These are phyloP conservation scores for Beroe ovata DNA, from an alignment of 37 sponge, comb jelly and placozoan genomes.

Conservation along the genomic window DNA sequence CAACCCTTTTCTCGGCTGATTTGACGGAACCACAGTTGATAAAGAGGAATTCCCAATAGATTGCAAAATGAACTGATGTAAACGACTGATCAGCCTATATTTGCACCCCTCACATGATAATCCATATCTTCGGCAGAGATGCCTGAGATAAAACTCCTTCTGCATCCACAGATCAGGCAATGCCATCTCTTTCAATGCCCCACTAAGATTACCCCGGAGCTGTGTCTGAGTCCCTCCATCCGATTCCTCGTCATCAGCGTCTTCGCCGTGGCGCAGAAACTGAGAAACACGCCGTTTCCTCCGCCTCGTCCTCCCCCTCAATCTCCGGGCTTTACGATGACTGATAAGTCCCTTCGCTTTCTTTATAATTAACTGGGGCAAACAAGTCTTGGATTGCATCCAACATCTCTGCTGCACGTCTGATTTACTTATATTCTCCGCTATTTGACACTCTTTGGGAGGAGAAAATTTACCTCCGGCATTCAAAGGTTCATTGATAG, in stretches of 20 bases:
- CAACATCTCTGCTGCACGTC: background rate
- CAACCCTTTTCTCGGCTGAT: background rate
- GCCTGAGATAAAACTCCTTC: conserved; percentile 22
- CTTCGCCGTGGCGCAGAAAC: background rate
- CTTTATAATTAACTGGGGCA: background rate
- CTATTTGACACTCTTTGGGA: background rate
- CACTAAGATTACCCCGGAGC: background rate
- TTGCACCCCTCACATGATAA: conserved; percentile 16
- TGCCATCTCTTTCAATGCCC: background rate
- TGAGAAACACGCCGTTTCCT: background rate
- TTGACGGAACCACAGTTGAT: background rate
- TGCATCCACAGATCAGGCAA: conserved; percentile 30
- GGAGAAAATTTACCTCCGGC: too few species aligned
- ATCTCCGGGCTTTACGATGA: background rate
- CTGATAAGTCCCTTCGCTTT: background rate
- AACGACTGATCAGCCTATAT: background rate
- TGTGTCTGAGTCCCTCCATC: background rate
- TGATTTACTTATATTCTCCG: background rate
- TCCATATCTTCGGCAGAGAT: background rate
- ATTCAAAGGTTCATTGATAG: too few species aligned
- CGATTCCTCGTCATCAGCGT: conserved; percentile 13
- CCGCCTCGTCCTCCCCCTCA: background rate
- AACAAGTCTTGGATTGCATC: background rate
- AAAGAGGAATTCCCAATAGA: background rate
- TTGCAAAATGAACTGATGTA: conserved; percentile 47